A percentile compares a stretch with the other conserved stretches of the same genome.
Conservation (phyloP, 2,888 invertebrate species). For the Spilosoma lubricipeda region DNA sequence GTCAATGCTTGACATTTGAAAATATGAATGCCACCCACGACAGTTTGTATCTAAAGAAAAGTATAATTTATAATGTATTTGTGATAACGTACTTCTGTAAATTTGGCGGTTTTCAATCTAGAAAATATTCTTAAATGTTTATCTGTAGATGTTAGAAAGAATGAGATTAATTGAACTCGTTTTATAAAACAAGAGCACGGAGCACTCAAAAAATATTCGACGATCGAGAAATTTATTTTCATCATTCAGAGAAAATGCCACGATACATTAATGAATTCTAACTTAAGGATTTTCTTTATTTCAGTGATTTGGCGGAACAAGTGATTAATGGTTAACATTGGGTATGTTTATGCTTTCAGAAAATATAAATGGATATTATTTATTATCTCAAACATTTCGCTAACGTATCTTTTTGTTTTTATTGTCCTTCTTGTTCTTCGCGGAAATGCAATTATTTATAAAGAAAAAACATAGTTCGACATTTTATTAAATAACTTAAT, state of each 20-base stretch:
- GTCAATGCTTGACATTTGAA: too few species aligned
- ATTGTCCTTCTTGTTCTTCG: neutral
- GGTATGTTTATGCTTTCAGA: constrained; percentile 1
- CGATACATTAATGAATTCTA: constrained; percentile 16
- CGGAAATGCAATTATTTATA: neutral
- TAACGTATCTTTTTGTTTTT: neutral
- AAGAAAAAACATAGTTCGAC: neutral
- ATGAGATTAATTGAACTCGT: constrained; percentile 30
- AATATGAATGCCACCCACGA: too few species aligned
- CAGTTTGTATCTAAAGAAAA: neutral
- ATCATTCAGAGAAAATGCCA: constrained; percentile 10
- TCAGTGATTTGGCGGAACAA: constrained; percentile 7
- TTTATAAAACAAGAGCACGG: constrained; percentile 19
- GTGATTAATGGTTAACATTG: constrained; percentile 17
- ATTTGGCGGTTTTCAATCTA: neutral
- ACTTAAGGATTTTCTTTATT: constrained; percentile 17
- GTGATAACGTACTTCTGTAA: neutral
- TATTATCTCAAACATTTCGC: neutral
- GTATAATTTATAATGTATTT: neutral
- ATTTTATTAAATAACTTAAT: neutral
- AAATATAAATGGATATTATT: neutral
- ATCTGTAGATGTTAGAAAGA: constrained; percentile 24
- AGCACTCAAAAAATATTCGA: constrained; percentile 25
- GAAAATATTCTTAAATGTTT: constrained; percentile 7
- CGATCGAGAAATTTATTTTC: constrained; percentile 13